Evolutionary conservation across 1,140 invertebrate genomes (phyloP), one percentile per base, ranked within the genome.

Genomic region (Arion vulgaris): DNA sequence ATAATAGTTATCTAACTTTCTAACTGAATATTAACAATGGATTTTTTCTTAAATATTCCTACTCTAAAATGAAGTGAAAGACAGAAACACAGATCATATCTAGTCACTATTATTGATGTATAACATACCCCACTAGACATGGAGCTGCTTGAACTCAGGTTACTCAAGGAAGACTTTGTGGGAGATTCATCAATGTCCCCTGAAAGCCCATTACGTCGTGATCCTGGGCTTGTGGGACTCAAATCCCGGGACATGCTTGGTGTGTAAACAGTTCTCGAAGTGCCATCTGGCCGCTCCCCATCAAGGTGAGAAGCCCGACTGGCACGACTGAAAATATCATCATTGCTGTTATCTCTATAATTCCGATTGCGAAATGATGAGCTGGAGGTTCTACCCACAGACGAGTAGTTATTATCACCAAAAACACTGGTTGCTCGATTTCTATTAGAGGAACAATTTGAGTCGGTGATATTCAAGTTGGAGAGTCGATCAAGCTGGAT

Each of bases 131-230:
- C 34, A 34, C 81, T 76, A 45, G 82, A 86, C 26, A 86, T 81
- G 51, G 85, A 88, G 77, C 81, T 85, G 71, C 80, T 83, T 9
- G 86, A 88, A 81, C 86, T 86, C 38, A 85, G 84, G 45, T 81
- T 81, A 36, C 76, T 62, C 38, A 82, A 83, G 41, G 81, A 49
- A 69, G 85, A 81, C 66, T 85, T 86, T 45, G 83, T 34, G 28
- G 36, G 53, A 51, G 82, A 81, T 2, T 57, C 66, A 36, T 17
- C 26, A 26, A 0, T 51, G 41, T 62, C 83, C 66, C 23, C 41
- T n/a, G 66, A n/a, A 0, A 75, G 77, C 15, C 45, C 26, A 13
- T 41, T 36, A 11, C 53, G 45, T 34, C 36, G 5, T 23, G 34
- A 19, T 26, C 19, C 78, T 28, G 45, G 11, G 0, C 39, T 53